Base-by-base conservation (phyloP, 1,140 invertebrate species). In the Gonatopus flavifemur region DNA sequence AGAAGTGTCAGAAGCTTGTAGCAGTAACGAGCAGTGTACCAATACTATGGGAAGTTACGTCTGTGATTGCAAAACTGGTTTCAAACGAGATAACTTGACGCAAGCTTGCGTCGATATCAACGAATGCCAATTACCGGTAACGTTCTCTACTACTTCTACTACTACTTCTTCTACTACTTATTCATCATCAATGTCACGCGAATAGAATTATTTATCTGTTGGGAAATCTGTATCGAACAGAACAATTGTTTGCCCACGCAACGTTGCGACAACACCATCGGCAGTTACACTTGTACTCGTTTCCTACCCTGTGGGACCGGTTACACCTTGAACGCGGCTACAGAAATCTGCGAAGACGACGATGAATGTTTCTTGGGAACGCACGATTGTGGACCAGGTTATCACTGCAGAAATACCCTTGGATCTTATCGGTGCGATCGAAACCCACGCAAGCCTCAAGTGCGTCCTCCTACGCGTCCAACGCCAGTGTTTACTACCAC, bases 271-370 rank as follows among this genome's bases (percentile, higher is more conserved):
- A 96, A 96, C 66, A 94, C 90, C 0, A 81, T 93, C 16, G 93
- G 93, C 2, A 92, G 91, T 8, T 96, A 84, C 67, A 81, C 86
- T 12, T 96, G 94, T 68, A 86, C 93, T 12, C 70, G 91, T 31
- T 88, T 88, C 20, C 82, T 89, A 16, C 88, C 90, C 1, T 98
- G 96, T 75, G 96, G 96, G 0, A 98, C 95, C 0, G 96, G 97
- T 0, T 98, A 98, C 66, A 96, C 94, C 0, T 74, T 98, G 3
- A 96, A 98, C 67, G 87, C 89, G 6, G 83, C 86, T 8, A 90
- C 88, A 3, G 88, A 92, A 46, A 79, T 85, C 49, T 98, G 96
- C 75, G 90, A 93, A 81, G 96, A 98, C 73, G 88, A 97, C 58
- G 90, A 98, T 72, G 96, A 98, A 74, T 99, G 96, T 67, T 56